Evolutionary conservation across 2,888 invertebrate species (phyloP).

Genomic region (Xanthorhoe spadicearia): DNA sequence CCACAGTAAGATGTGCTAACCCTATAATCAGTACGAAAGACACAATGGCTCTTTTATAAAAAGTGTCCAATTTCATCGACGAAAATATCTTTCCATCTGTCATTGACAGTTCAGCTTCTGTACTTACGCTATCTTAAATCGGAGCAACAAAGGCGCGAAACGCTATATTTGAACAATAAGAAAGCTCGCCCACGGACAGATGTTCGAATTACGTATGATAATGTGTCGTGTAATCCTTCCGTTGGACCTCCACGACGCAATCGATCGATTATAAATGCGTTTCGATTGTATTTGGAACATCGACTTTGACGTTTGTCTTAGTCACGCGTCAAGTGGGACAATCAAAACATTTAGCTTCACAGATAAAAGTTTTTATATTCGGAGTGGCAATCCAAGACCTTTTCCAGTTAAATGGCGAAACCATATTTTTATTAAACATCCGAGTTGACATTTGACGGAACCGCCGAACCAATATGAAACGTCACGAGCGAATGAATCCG

Average conservation of each 20-base stretch:
- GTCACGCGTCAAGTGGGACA: conserved; percentile 40
- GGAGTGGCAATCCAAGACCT: conserved; percentile 26
- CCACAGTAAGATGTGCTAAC: not conserved
- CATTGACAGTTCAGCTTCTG: conserved; percentile 32
- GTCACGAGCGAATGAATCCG: conserved; percentile 51
- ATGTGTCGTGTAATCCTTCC: conserved; percentile 79
- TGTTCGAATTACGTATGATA: conserved; percentile 82
- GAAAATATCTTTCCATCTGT: conserved; percentile 34
- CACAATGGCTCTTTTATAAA: conserved; percentile 4
- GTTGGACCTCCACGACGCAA: conserved; percentile 75
- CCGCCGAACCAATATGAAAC: conserved; percentile 44
- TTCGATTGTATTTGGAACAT: conserved; percentile 47
- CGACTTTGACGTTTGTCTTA: conserved; percentile 53
- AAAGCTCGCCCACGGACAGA: conserved; percentile 75
- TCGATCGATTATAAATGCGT: conserved; percentile 74
- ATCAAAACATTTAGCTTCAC: not conserved
- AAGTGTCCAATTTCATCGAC: conserved; percentile 22
- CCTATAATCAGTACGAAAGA: not conserved
- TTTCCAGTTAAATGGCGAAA: conserved; percentile 40
- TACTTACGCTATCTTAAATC: conserved; percentile 37
- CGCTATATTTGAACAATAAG: conserved; percentile 63
- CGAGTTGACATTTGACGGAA: conserved; percentile 46
- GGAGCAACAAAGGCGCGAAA: conserved; percentile 36
- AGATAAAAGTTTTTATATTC: not conserved
- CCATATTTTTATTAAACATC: conserved; percentile 41